Evolutionary conservation across 2,113 vertebrate species (phyloP).

Genomic region (Chaenocephalus aceratus): DNA sequence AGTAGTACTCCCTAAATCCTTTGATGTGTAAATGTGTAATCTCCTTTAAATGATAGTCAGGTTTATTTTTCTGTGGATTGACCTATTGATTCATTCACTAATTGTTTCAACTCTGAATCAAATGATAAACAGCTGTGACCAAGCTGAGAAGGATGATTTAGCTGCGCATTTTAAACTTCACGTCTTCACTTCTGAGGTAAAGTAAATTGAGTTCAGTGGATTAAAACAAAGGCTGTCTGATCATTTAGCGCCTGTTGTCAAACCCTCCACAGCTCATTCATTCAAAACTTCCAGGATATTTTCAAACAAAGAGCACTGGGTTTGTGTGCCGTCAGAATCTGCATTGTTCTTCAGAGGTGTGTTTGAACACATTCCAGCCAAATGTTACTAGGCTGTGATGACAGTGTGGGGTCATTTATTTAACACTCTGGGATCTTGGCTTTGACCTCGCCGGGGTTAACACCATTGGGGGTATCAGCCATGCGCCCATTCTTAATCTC

Average conservation of each 20-base stretch:
- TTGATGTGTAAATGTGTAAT: not conserved
- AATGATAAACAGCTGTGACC: constrained; percentile 11
- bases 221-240: constrained; percentile 29
- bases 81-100: not conserved
- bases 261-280: constrained; percentile 13
- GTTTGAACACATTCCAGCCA: constrained; percentile 76
- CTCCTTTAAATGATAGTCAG: not conserved
- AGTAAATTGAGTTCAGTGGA: constrained; percentile 21
- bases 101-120: not conserved
- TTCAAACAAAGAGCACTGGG: constrained; percentile 30
- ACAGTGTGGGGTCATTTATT: constrained; percentile 78
- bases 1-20: not conserved
- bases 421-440: constrained; percentile 78
- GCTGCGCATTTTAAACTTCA: not conserved
- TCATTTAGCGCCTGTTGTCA: constrained; percentile 3
- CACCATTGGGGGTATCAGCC: constrained; percentile 75
- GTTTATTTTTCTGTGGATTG: not conserved
- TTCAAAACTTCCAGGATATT: constrained; percentile 6
- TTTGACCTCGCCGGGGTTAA: constrained; percentile 73
- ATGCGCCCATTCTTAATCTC: constrained; percentile 78
- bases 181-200: not conserved
- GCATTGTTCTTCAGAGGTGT: constrained; percentile 9
- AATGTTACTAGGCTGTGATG: constrained; percentile 62
- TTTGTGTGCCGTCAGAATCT: constrained; percentile 41
- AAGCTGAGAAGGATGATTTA: not conserved